Evolutionary conservation across 2,888 invertebrate genomes (phyloP), one percentile per base, ranked within the genome.

Genomic region (Antheraea yamamai): DNA sequence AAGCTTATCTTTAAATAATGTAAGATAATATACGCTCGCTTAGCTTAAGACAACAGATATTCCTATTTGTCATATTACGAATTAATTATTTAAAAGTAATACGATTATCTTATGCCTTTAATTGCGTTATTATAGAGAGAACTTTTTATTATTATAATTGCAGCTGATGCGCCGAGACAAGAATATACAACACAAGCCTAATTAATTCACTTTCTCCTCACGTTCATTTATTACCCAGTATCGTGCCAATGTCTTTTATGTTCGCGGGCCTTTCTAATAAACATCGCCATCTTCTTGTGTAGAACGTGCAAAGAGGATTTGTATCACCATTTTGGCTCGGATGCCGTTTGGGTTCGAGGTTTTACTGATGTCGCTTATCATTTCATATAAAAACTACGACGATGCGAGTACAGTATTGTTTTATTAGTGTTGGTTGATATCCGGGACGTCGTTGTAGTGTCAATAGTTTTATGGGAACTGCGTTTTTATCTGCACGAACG

Each of bases 151-250:
- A 51, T 68, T 51, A 75, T 73, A 75, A 68, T 52, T 18, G 20
- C 51, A 52, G 26, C 66, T 68, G 26, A 72, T 73, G 39, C 39
- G 73, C 47, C 47, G n/a, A 66, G 12, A 68, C 68, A 68, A 73
- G 55, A 68, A 52, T 16, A n/a, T 55, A 73, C 35, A 52, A 68
- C 8, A 30, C 35, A 39, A 70, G 58, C 55, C 74, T 58, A 66
- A 55, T 74, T 58, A 66, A 55, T 74, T 71, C 58, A 66, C 68
- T 73, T 75, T 73, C 73, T 52, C 52, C 73, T 66, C 73, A 75
- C 66, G 66, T 75, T 75, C 68, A 73, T 73, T 73, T 75, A 75
- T 73, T 64, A 75, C 68, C 71, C 71, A 73, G 75, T 73, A 73
- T 73, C 73, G 68, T 75, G 73, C 55, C 73, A 73, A n/a, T 73